Evolutionary conservation across 2,113 vertebrate genomes (phyloP), one percentile per base, ranked within the genome.

Genomic region (Platichthys flesus): DNA sequence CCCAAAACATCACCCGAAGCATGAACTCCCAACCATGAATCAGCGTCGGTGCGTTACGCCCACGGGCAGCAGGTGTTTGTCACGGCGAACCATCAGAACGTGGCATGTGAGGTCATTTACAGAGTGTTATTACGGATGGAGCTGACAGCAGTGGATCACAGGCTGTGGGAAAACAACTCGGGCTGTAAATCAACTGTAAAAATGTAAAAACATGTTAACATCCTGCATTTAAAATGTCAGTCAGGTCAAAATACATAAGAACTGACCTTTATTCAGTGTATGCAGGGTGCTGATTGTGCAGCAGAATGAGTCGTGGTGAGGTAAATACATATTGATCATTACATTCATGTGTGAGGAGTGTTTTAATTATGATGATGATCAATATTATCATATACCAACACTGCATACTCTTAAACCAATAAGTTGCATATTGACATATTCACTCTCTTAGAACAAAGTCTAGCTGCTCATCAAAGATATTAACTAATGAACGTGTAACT

Each of bases 11-110:
- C 4, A 23, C n/a, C 55, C 20, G 13, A 42, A 26, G 18, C 12
- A 16, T 18, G 35, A 57, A 20, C 21, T 18, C 31, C 26, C 35
- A 51, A 65, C 24, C 23, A 13, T 66, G 2, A 47, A 49, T 61
- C 60, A 26, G 45, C 52, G 23, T 31, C 6, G 6, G 6, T 31
- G 31, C 31, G 31, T 45, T 40, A n/a, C 24, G 18, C 20, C 9
- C 24, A 24, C 15, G 55, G 47, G 21, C 67, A 76, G 47, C 56
- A 28, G 28, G 54, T 42, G 54, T 80, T 68, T 49, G 60, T 69
- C 68, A 49, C 35, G 0, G 54, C 47, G 49, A 5, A 76, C 71
- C 0, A 59, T 10, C 49, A 68, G 59, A 73, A 76, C 80, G 45
- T 67, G 57, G 23, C 1, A 31, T 45, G 56, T 60, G 52, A 55